A percentile compares a stretch with the other conserved stretches of the same genome.
Conservation (phyloP, 2,888 invertebrate species). For the Tetramorium bicarinatum region DNA sequence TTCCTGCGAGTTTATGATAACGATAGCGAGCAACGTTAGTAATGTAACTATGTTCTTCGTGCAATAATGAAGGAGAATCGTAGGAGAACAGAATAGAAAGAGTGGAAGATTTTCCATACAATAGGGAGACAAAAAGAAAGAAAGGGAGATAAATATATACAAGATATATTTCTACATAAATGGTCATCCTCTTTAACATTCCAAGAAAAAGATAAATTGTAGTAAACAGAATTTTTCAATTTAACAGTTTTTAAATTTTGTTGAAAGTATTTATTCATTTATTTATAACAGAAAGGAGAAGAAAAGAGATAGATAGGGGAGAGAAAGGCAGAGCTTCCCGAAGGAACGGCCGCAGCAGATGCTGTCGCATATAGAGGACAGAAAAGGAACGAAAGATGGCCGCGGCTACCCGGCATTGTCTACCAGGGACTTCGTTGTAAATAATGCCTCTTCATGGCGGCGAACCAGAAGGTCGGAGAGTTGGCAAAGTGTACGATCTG, state of each 20-base stretch:
- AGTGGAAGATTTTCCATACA: background rate
- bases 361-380: slow-evolving; percentile 85
- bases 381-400: slow-evolving; percentile 85
- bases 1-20: slow-evolving; percentile 76
- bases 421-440: slow-evolving; percentile 83
- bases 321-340: slow-evolving; percentile 41
- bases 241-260: background rate
- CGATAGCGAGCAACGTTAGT: slow-evolving; percentile 65
- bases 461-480: slow-evolving; percentile 77
- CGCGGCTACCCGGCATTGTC: slow-evolving; percentile 82
- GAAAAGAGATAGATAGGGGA: background rate
- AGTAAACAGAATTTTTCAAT: background rate
- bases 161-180: background rate
- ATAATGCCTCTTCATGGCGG: slow-evolving; percentile 83
- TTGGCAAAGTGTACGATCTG: slow-evolving; percentile 79
- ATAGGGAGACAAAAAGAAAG: background rate
- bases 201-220: background rate
- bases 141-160: background rate
- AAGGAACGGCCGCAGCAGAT: slow-evolving; percentile 77
- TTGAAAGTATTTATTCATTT: background rate
- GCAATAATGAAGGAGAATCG: slow-evolving; percentile 26
- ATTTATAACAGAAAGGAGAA: background rate
- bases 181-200: background rate
- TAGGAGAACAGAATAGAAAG: background rate
- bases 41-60: slow-evolving; percentile 34